Evolutionary conservation across 2,888 invertebrate species (phyloP).

Genomic region (Ormyrus labotus): DNA sequence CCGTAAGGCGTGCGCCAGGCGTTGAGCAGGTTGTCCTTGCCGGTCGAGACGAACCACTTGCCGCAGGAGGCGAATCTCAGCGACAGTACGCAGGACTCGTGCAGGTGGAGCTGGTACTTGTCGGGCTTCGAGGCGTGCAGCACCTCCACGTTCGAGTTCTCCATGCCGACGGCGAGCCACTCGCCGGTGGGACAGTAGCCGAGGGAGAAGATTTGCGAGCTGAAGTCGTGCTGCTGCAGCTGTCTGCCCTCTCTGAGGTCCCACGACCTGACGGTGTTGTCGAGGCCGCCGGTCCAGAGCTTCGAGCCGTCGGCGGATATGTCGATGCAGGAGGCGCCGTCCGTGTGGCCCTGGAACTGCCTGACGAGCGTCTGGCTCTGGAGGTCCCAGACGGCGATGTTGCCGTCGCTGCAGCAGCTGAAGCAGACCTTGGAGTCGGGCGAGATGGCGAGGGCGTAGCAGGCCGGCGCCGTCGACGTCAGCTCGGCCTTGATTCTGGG

Average conservation of each 20-base stretch:
- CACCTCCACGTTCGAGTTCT: conserved; percentile 96
- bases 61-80: conserved; percentile 94
- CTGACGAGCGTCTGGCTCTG: conserved; percentile 93
- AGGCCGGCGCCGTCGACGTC: conserved; percentile 95
- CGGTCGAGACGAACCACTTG: conserved; percentile 97
- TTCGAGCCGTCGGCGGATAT: conserved; percentile 94
- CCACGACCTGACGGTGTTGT: conserved; percentile 96
- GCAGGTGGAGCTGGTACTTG: conserved; percentile 96
- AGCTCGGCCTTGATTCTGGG: conserved; percentile 94
- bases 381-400: conserved; percentile 97
- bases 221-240: conserved; percentile 94
- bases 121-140: conserved; percentile 91
- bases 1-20: conserved; percentile 98
- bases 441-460: conserved; percentile 97
- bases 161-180: conserved; percentile 98
- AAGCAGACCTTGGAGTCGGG: conserved; percentile 98
- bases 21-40: conserved; percentile 95
- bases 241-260: conserved; percentile 94
- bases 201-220: conserved; percentile 94
- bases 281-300: conserved; percentile 96
- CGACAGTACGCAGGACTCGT: conserved; percentile 96
- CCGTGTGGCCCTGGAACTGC: conserved; percentile 94
- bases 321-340: conserved; percentile 97
- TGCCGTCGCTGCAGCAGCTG: conserved; percentile 97
- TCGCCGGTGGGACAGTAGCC: conserved; percentile 97